Evolutionary conservation across 64 coral and sea anemone species (phyloP).

Genomic region (Montipora efflorescens): DNA sequence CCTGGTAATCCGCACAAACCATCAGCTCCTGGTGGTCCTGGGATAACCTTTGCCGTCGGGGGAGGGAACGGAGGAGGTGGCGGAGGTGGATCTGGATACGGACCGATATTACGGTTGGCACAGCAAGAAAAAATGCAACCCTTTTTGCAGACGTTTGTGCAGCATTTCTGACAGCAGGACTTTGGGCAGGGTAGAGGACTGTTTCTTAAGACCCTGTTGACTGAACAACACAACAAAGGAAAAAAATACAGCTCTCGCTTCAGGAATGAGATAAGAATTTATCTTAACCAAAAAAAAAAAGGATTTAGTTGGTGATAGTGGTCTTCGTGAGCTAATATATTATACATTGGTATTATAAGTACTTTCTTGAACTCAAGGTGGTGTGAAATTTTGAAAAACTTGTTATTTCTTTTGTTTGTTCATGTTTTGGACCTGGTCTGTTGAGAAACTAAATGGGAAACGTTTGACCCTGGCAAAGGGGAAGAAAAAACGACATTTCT

Average conservation of each 20-base stretch:
- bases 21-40: constrained; percentile 66
- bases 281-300: too few species aligned
- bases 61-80: constrained; percentile 56
- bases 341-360: too few species aligned
- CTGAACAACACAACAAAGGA: neutral
- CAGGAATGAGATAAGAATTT: neutral
- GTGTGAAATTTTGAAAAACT: too few species aligned
- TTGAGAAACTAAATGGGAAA: too few species aligned
- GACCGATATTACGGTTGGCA: neutral
- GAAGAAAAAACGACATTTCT: too few species aligned
- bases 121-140: constrained; percentile 40
- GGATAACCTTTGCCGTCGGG: constrained; percentile 29
- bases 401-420: too few species aligned
- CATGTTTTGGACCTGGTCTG: too few species aligned
- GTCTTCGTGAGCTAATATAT: too few species aligned
- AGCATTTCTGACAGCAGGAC: constrained; percentile 28
- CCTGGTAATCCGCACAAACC: constrained; percentile 76
- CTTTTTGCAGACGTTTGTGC: constrained; percentile 26
- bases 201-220: constrained; percentile 35
- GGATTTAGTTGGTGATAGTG: too few species aligned
- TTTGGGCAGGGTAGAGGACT: constrained; percentile 17
- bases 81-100: constrained; percentile 14
- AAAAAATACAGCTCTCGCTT: neutral
- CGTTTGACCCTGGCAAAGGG: too few species aligned
- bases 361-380: too few species aligned